Evolutionary conservation across 1,140 invertebrate genomes (phyloP).

Genomic region (Tribolium madens): DNA sequence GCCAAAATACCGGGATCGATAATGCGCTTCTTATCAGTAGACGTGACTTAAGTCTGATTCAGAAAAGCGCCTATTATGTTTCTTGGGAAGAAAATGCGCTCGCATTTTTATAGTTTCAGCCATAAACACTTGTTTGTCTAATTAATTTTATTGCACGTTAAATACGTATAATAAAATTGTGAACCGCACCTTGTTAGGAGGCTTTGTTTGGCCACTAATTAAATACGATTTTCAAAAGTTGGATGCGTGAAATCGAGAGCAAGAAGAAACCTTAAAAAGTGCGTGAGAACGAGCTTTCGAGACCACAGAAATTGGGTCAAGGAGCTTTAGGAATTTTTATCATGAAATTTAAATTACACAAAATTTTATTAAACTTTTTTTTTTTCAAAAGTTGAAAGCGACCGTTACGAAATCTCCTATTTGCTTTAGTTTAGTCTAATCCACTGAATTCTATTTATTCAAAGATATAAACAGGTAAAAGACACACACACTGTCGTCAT

Average conservation of each 20-base stretch:
- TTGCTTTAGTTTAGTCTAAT: background rate
- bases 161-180: slow-evolving; percentile 44
- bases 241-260: slow-evolving; percentile 30
- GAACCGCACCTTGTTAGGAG: slow-evolving; percentile 44
- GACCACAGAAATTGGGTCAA: background rate
- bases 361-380: too few species aligned
- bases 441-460: background rate
- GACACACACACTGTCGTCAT: background rate
- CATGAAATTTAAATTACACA: slow-evolving; percentile 5
- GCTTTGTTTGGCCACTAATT: slow-evolving; percentile 36
- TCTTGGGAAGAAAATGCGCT: background rate
- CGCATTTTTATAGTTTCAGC: slow-evolving; percentile 1
- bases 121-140: slow-evolving; percentile 35
- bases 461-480: slow-evolving; percentile 18
- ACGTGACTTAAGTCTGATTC: slow-evolving; percentile 5
- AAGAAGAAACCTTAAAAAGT: slow-evolving; percentile 38
- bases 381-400: too few species aligned
- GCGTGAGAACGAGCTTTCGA: slow-evolving; percentile 16
- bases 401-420: background rate
- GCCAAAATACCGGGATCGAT: slow-evolving; percentile 14
- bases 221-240: slow-evolving; percentile 6
- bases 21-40: slow-evolving; percentile 27
- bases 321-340: too few species aligned
- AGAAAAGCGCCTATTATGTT: background rate
- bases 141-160: slow-evolving; percentile 39